Base-by-base conservation (phyloP, 1,140 invertebrate genomes). In the Chlorops oryzae region DNA sequence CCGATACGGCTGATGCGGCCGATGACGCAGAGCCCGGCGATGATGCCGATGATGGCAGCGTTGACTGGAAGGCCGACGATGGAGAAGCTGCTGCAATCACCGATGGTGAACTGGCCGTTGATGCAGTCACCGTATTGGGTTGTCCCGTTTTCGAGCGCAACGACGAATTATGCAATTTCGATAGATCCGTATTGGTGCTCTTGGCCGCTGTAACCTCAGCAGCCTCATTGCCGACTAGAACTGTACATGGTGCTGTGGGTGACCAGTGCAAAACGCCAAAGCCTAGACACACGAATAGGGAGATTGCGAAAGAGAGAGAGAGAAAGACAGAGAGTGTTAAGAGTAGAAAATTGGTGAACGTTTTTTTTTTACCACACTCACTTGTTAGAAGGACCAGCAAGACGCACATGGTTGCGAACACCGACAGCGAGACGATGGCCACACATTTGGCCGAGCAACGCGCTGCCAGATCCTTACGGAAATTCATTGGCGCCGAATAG, bases 391-490 rank as follows among this genome's bases (percentile, higher is more conserved):
- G 93, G 47, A 86, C 85, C 44, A 92, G 78, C 47, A 88, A 84
- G 46, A 90, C 85, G 52, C 85, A 81, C 54, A 94, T 76, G 54
- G 90, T 79, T 53, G 90, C 79, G 53, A 86, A 84, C 51, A 91
- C 78, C 65, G 89, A 81, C 61, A 93, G 86, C 61, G 91, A 85
- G 43, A 86, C 80, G 61, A 95, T 86, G 20, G 90, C 88, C 42
- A 90, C 84, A 70, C 91, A 88, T 73, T 89, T 89, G 88, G 91
- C 94, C 43, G 86, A 88, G 74, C 91, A 95, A 71, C 81, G 82
- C 28, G 87, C 89, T 21, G 88, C 82, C 57, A 89, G 79, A 55
- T 86, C 87, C 77, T 94, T 93, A 63, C 88, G 85, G 65, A 92
- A 90, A 71, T 93, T 90, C 63, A 72, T 66, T 43, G 70, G 70